Base-by-base conservation (phyloP, 2,797 vertebrate species). In the Staurois parvus region DNA sequence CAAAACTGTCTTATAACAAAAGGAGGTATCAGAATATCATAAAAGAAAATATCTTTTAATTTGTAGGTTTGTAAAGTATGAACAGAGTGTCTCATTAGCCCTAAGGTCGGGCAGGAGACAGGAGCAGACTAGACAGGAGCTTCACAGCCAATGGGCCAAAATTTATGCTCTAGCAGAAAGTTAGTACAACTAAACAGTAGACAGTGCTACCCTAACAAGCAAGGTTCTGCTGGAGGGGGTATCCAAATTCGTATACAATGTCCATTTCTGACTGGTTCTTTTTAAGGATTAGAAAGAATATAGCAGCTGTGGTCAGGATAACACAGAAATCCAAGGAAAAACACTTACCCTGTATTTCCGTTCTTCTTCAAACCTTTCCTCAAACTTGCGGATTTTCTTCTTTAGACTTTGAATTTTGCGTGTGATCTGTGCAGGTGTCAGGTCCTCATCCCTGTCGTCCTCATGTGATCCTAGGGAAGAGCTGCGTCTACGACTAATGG, bases 291-390 rank as follows among this genome's bases (percentile, higher is more conserved):
- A 59, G 3, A 59, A 24, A 59, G 48, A 52, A 19, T 19, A 19
- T 2, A 52, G 17, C 13, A 52, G 48, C 4, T 19, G 11, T 12
- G 42, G 42, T 13, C 42, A 45, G 2, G 42, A 13, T 45, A 45
- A 45, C 11, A 45, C 13, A 45, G 42, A 45, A 45, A 67, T 15
- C 0, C 1, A 59, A 19, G 56, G 21, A 69, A 84, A 79, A 37
- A 6, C 9, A 87, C 94, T 94, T 81, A 99, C 98, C 91, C 96
- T 94, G 92, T 99, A 99, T 90, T 99, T 99, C 37, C 96, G 94
- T 40, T 99, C 98, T 56, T 99, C 97, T 91, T 99, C 97, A 0
- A 99, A 99, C 90, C 88, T 96, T 81, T 99, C 98, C 89, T 99
- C 98, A 30, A 96, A 99, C 87, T 94, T 96, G 87, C 96, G 95